Percentiles rank a stretch among this genome's conserved stretches.
Conservation (phyloP, 2,113 vertebrate genomes). For the Oncorhynchus nerka region DNA sequence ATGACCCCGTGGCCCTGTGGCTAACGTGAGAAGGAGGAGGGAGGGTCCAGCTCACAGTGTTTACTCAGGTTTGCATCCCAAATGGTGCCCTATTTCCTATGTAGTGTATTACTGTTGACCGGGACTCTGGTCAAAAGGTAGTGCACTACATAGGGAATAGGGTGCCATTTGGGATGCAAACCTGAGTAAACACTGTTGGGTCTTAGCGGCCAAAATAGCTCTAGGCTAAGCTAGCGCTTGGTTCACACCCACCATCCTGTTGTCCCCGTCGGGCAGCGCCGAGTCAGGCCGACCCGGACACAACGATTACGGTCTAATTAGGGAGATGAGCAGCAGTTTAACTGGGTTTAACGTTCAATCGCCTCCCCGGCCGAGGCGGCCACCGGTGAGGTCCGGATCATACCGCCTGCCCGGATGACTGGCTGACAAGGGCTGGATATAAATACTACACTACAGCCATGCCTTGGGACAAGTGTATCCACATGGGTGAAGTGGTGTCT, state of each 20-base stretch:
- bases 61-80: neutral
- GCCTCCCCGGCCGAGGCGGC: constrained; percentile 18
- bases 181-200: too few relatives aligned
- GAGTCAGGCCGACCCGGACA: constrained; percentile 49
- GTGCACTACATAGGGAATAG: too few relatives aligned
- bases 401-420: constrained; percentile 12
- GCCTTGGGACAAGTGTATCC: too few relatives aligned
- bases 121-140: too few relatives aligned
- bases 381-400: constrained; percentile 39
- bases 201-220: constrained; percentile 2
- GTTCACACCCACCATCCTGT: constrained; percentile 25
- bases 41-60: constrained; percentile 14
- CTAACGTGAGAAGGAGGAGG: neutral
- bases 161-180: too few relatives aligned
- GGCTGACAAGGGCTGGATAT: neutral
- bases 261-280: too few relatives aligned
- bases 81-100: neutral
- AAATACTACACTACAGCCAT: constrained; percentile 9
- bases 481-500: too few relatives aligned
- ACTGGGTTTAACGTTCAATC: constrained; percentile 63
- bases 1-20: constrained; percentile 4
- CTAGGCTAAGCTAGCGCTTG: neutral
- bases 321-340: constrained; percentile 68
- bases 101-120: too few relatives aligned
- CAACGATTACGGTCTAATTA: constrained; percentile 72